A percentile compares a stretch with the other conserved stretches of the same genome.
These are phyloP conservation scores for Xestia c-nigrum DNA, from an alignment of 2,888 invertebrate genomes.

Conservation along the genomic window DNA sequence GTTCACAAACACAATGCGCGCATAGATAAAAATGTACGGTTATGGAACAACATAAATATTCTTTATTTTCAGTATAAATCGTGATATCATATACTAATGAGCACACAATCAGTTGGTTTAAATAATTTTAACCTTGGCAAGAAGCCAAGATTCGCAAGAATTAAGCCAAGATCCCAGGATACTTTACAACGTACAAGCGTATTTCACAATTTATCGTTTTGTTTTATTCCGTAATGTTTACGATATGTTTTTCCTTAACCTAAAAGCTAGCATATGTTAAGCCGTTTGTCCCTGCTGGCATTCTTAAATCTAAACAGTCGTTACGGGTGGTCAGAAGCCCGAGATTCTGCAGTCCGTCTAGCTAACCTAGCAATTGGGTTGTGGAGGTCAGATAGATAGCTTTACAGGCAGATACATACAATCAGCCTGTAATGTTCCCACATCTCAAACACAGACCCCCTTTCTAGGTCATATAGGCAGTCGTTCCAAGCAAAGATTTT, in stretches of 20 bases:
- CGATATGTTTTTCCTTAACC: background rate
- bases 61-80: background rate
- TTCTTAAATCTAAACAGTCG: background rate
- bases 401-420: background rate
- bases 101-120: conserved; percentile 4
- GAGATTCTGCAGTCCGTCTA: background rate
- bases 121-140: conserved; percentile 17
- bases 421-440: background rate
- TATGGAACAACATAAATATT: too few species aligned
- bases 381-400: background rate
- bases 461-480: background rate
- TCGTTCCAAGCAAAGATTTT: background rate
- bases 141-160: conserved; percentile 21
- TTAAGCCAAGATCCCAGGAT: background rate
- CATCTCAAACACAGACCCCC: fast-evolving
- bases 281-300: background rate
- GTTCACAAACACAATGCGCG: too few species aligned
- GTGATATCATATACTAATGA: conserved; percentile 27
- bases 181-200: conserved; percentile 5
- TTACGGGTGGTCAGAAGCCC: background rate
- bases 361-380: background rate
- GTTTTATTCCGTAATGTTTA: background rate
- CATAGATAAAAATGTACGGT: too few species aligned
- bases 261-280: background rate
- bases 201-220: background rate